These are phyloP conservation scores for Oikopleura vanhoeffeni DNA, from an alignment of 23 tunicate species.

Conservation along the genomic window DNA sequence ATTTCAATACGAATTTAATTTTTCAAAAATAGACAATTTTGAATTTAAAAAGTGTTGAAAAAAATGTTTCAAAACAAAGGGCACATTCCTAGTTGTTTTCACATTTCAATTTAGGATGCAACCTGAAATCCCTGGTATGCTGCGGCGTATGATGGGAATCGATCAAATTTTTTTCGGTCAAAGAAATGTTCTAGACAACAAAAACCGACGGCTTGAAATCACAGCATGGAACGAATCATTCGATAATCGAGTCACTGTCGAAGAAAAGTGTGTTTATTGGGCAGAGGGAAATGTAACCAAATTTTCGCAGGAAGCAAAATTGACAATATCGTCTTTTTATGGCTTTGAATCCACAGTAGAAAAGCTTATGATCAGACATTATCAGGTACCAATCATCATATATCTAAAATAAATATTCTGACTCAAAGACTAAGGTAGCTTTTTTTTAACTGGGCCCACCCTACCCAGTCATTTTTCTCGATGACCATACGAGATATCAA, in stretches of 20 bases:
- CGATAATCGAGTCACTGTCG: background rate
- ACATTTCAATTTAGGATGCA: background rate
- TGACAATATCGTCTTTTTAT: background rate
- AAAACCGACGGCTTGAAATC: background rate
- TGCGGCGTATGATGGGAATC: slow-evolving; percentile 16
- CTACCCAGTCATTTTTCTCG: too few species aligned
- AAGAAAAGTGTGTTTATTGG: background rate
- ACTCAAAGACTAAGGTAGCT: too few species aligned
- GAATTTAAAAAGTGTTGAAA: too few species aligned
- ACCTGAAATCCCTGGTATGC: slow-evolving; percentile 14
- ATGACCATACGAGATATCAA: too few species aligned
- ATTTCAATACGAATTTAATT: too few species aligned
- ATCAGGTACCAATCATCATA: too few species aligned
- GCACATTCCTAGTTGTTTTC: too few species aligned
- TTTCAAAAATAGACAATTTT: too few species aligned
- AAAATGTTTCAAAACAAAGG: too few species aligned
- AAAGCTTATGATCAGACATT: background rate
- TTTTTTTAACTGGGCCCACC: too few species aligned
- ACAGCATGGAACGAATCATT: slow-evolving; percentile 13
- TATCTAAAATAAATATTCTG: too few species aligned
- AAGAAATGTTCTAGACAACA: background rate
- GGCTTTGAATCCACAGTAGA: slow-evolving; percentile 15
- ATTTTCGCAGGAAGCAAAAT: background rate
- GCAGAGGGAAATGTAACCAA: slow-evolving; percentile 5
- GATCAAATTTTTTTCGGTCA: background rate